These are phyloP conservation scores for Mormyrus proboscirostris DNA, from an alignment of 2,797 vertebrate species.

Conservation along the genomic window DNA sequence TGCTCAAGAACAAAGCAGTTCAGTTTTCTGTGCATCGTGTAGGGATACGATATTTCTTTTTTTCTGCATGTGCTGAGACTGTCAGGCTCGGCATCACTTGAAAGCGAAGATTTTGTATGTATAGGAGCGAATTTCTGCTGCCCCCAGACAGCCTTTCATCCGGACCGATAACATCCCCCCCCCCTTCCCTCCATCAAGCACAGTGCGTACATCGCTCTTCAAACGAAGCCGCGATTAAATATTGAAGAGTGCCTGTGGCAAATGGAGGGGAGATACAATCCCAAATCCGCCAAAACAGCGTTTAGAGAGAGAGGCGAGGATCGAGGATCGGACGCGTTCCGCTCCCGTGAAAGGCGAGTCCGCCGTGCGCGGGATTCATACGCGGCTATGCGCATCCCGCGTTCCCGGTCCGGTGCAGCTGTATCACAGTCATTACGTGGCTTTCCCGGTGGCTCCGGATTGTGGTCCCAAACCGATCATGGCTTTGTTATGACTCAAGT, in stretches of 20 bases:
- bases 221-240: conserved; percentile 65
- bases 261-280: conserved; percentile 45
- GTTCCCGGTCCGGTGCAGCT: too few species aligned
- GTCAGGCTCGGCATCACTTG: conserved; percentile 17
- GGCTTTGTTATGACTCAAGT: background rate
- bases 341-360: background rate
- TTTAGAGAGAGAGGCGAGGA: background rate
- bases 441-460: background rate
- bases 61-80: background rate
- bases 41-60: background rate
- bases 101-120: conserved; percentile 15
- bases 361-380: background rate
- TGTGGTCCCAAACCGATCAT: background rate
- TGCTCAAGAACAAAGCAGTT: background rate
- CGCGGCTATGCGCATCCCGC: too few species aligned
- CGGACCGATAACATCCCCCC: conserved; percentile 42
- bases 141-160: conserved; percentile 51
- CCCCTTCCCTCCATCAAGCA: conserved; percentile 40
- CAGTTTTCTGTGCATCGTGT: background rate
- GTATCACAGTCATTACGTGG: background rate
- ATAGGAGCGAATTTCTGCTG: conserved; percentile 14
- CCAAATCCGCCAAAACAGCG: conserved; percentile 34
- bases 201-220: conserved; percentile 45
- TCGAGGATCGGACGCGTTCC: background rate
- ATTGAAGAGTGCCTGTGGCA: conserved; percentile 57